Evolutionary conservation across 2,888 invertebrate species (phyloP), one percentile per base, ranked within the genome.

Genomic region (Rutpela maculata): DNA sequence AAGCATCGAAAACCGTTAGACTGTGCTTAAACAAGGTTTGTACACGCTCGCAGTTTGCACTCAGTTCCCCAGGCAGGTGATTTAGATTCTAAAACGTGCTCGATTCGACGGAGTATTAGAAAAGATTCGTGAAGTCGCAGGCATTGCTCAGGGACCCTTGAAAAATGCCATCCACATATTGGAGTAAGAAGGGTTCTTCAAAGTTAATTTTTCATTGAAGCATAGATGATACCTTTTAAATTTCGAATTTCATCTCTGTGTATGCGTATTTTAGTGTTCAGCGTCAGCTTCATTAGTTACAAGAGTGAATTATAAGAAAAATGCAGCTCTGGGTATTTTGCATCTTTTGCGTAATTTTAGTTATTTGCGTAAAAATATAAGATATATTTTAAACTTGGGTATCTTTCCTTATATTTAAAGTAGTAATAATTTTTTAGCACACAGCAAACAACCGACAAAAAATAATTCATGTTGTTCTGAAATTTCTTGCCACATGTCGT

Each of bases 11-110:
- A n/a, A 31, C 31, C 15, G 70, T 15, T 26, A 31, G 59, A n/a
- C 19, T 35, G 70, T 7, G 26, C 56, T 69, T 66, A 69, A 69
- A 69, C 69, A 26, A 69, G 57, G 22, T 50, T 15, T 4, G 15
- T 43, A 43, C 43, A 43, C 10, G 43, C 15, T 15, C 22, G 56
- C 26, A 70, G 70, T 57, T 35, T 70, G 31, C 57, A 59, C 26
- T 59, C 31, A 5, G 59, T 70, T 26, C 70, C 70, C 26, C 35
- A 35, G 70, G 70, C 70, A 70, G 59, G 70, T 70, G 59, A 70
- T 70, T 70, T 70, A 57, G 35, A 31, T 70, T 56, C 59, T 70
- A n/a, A 56, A 56, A 70, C 31, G 59, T 70, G 59, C 57, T 18
- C 57, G 31, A 55, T 59, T 70, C 31, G 31, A 3, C 38, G 38